phyloP scores from a whole-genome alignment of 1,140 invertebrate species.

The Dryas iulia region DNA sequence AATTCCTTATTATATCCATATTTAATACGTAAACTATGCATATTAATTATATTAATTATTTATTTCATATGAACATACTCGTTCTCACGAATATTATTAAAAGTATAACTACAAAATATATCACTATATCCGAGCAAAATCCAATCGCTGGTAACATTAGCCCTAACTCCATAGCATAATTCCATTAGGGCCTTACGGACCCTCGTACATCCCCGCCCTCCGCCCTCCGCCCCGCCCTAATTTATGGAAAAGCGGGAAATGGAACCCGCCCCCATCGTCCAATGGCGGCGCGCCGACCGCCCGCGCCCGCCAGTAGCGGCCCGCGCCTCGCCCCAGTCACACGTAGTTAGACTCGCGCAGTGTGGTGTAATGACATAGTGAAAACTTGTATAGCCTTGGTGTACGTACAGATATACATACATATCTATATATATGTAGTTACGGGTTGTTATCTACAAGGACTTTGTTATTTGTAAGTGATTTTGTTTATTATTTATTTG shows the following conservation, averaged over 20 bases:
- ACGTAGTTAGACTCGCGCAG: constrained; percentile 5
- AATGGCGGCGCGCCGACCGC: constrained; percentile 33
- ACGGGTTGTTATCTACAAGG: neutral
- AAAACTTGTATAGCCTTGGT: constrained; percentile 14
- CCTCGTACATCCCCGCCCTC: constrained; percentile 28
- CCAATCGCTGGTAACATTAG: neutral
- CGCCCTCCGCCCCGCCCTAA: constrained; percentile 31
- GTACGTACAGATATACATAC: neutral
- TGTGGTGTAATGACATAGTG: neutral
- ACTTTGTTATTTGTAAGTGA: neutral
- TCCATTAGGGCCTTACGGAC: constrained; percentile 34
- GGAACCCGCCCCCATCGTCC: constrained; percentile 31
- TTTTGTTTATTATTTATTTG: neutral
- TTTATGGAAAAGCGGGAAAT: constrained; percentile 36
- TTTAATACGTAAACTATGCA: too few species aligned
- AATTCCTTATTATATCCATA: too few species aligned
- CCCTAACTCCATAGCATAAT: constrained; percentile 7
- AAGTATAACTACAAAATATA: too few species aligned
- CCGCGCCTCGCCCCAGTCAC: constrained; percentile 18
- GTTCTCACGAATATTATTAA: too few species aligned
- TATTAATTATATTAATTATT: too few species aligned
- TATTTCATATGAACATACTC: too few species aligned
- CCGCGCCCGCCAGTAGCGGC: constrained; percentile 27
- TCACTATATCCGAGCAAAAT: neutral
- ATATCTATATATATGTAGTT: neutral